Evolutionary conservation across 2,113 vertebrate genomes (phyloP), one percentile per base, ranked within the genome.

Genomic region (Sprattus sprattus): DNA sequence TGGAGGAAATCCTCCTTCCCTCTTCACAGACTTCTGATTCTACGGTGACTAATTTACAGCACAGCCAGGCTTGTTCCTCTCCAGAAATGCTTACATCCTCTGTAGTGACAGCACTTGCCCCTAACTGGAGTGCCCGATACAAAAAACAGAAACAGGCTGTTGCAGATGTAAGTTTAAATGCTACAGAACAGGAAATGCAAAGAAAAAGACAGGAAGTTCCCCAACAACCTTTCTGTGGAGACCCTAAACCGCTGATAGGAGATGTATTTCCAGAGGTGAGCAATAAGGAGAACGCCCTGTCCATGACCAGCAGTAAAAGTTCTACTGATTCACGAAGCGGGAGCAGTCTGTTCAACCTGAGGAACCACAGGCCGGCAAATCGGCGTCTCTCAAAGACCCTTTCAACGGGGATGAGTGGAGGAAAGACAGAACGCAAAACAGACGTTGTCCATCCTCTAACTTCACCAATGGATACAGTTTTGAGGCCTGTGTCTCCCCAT

Each of bases 61-160:
- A 81, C 45, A 22, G 3, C 82, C 78, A 6, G 86, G 78, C 60
- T 80, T 78, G 10, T 81, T 64, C 71, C 7, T 6, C 52, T 16
- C 39, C 52, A 46, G 71, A 81, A 32, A 96, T 96, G 95, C 83
- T 95, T 82, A 93, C 95, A 5, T 94, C 95, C 64, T 88, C 93
- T 11, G 71, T 96, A 88, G 92, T 93, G 6, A 92, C 93, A 1
- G 94, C 94, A 89, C 92, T 96, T 44, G 93, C 92, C 32, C 92
- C 95, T 20, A 91, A 92, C 71, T 94, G 93, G 93, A 93, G 82
- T 75, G 85, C 89, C 3, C 89, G 91, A 45, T 49, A 88, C 22
- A 88, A 92, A 45, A 91, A 90, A 80, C 87, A 81, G 57, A 95
- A 93, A 90, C 91, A 86, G 87, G 84, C 87, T 45, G 88, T 89